Evolutionary conservation across 2,797 vertebrate genomes (phyloP).

Genomic region (Lutra lutra): DNA sequence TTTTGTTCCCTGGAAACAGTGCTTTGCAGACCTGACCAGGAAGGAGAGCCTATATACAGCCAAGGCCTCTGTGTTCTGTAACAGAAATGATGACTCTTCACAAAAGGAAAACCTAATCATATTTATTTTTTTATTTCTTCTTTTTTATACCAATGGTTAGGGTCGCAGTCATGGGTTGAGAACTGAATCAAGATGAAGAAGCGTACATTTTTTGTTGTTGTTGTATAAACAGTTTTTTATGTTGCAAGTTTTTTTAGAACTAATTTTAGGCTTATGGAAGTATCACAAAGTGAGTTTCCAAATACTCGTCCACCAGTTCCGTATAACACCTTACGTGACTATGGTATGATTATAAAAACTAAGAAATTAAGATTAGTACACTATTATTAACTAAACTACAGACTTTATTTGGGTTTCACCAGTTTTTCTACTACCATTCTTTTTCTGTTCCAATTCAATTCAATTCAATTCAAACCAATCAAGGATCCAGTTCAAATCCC

Average conservation of each 20-base stretch:
- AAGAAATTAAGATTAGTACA: not conserved
- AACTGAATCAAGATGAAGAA: not conserved
- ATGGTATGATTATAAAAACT: not conserved
- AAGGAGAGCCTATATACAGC: not conserved
- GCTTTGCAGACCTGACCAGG: not conserved
- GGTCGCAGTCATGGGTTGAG: not conserved
- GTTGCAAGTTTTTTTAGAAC: not conserved
- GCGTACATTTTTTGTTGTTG: not conserved
- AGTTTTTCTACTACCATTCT: not conserved
- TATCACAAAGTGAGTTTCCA: not conserved
- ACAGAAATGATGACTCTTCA: not conserved
- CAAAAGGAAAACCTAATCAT: not conserved
- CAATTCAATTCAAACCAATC: too few species aligned
- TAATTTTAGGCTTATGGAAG: constrained; percentile 17
- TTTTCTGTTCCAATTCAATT: not conserved
- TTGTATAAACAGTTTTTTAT: not conserved
- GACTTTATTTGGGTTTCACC: not conserved
- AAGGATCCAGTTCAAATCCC: not conserved
- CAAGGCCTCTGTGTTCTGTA: not conserved
- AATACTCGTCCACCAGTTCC: not conserved
- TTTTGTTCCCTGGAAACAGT: not conserved
- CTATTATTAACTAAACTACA: not conserved
- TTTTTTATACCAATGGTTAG: not conserved
- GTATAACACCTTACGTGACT: not conserved
- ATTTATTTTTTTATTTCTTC: not conserved